phyloP scores from a whole-genome alignment of 2,888 invertebrate genomes.

The Acanthacorydalis orientalis region DNA sequence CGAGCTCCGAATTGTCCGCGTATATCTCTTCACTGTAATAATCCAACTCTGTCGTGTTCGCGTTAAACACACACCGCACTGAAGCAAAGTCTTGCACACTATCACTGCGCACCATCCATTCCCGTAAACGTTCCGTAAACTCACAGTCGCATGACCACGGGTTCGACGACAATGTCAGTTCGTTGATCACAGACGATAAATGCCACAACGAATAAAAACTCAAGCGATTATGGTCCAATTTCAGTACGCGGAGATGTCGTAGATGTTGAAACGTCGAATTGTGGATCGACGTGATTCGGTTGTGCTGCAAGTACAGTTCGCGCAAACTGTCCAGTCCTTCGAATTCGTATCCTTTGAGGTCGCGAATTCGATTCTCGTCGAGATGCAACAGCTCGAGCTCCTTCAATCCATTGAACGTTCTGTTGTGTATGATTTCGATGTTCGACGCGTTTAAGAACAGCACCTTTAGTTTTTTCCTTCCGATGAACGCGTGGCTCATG shows the following conservation, averaged over 20 bases:
- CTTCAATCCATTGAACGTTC: conserved; percentile 70
- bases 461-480: conserved; percentile 58
- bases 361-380: conserved; percentile 53
- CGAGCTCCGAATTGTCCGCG: conserved; percentile 36
- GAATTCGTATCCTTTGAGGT: conserved; percentile 63
- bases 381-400: conserved; percentile 59
- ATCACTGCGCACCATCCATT: conserved; percentile 54
- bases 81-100: conserved; percentile 45
- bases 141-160: conserved; percentile 76
- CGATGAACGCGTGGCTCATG: conserved; percentile 71
- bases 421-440: conserved; percentile 61
- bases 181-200: conserved; percentile 42
- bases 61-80: conserved; percentile 47
- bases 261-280: conserved; percentile 55
- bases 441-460: conserved; percentile 63
- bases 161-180: conserved; percentile 51
- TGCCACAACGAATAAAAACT: conserved; percentile 55
- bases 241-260: conserved; percentile 43
- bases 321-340: conserved; percentile 55
- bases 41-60: conserved; percentile 38
- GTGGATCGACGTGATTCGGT: conserved; percentile 48
- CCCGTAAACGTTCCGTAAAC: conserved; percentile 54
- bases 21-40: conserved; percentile 41
- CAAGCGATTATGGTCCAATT: conserved; percentile 56
- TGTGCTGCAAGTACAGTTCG: conserved; percentile 58